phyloP scores from a whole-genome alignment of 2,113 vertebrate genomes.

The Phrynosoma blainvillii region DNA sequence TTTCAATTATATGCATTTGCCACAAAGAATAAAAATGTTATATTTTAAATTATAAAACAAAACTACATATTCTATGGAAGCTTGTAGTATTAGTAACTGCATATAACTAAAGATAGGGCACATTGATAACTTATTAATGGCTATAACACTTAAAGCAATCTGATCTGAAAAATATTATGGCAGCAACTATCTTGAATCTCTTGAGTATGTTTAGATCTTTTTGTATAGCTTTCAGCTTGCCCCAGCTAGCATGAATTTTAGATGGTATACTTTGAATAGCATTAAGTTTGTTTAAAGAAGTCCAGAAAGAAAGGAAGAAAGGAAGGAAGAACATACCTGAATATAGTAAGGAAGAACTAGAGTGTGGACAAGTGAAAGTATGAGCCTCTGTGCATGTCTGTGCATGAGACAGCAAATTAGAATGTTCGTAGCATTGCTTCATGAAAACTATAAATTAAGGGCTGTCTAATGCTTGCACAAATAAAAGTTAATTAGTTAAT shows the following conservation, averaged over 20 bases:
- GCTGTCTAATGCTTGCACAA: constrained; percentile 9
- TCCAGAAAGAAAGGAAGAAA: constrained; percentile 53
- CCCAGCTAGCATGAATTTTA: constrained; percentile 67
- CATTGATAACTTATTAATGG: neutral
- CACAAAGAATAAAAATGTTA: too few relatives aligned
- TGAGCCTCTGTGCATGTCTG: constrained; percentile 56
- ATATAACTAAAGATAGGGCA: neutral
- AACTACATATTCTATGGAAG: neutral
- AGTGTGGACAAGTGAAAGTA: constrained; percentile 49
- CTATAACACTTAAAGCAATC: neutral
- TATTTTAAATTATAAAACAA: neutral
- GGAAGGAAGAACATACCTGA: constrained; percentile 63
- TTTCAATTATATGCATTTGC: too few relatives aligned
- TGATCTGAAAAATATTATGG: neutral
- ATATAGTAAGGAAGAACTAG: constrained; percentile 69
- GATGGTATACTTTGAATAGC: constrained; percentile 69
- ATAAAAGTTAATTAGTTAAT: neutral
- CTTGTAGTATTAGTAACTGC: rapidly evolving
- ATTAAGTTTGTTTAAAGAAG: constrained; percentile 75
- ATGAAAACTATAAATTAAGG: constrained; percentile 56
- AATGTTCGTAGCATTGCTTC: constrained; percentile 53
- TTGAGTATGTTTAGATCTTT: neutral
- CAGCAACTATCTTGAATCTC: neutral
- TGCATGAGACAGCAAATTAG: constrained; percentile 67
- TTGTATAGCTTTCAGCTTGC: constrained; percentile 42